A percentile compares a stretch with the other conserved stretches of the same genome.
Evolutionary conservation across 1,140 invertebrate genomes (phyloP).

Genomic region (Aphidius ervi): DNA sequence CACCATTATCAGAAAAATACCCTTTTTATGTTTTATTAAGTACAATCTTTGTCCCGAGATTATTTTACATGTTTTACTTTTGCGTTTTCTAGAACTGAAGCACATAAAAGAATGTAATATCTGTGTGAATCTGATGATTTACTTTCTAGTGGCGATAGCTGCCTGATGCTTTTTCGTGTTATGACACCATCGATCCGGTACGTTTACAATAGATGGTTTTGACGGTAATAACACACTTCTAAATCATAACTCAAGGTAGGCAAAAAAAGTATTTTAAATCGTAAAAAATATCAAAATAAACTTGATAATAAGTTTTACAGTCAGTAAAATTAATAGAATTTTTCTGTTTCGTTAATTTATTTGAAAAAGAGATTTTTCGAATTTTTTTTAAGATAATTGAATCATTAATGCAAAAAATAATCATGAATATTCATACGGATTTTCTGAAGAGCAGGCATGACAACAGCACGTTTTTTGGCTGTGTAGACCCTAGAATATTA

Average conservation of each 20-base stretch:
- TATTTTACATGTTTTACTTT: background rate
- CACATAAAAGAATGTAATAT: constrained; percentile 1
- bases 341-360: too few species aligned
- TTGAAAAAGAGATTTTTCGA: too few species aligned
- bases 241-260: too few species aligned
- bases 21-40: background rate
- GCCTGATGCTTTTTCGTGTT: constrained; percentile 38
- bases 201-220: constrained; percentile 26
- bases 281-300: too few species aligned
- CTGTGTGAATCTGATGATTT: background rate
- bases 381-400: too few species aligned
- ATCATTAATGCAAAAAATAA: too few species aligned
- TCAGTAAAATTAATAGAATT: too few species aligned
- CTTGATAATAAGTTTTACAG: too few species aligned
- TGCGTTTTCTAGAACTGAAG: background rate
- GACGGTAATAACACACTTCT: constrained; percentile 17
- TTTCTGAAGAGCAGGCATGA: too few species aligned
- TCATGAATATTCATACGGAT: too few species aligned
- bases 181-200: constrained; percentile 47
- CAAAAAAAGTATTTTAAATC: too few species aligned
- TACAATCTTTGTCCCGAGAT: background rate
- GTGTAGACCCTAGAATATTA: constrained; percentile 34
- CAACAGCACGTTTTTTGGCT: constrained; percentile 17
- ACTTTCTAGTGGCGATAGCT: constrained; percentile 29
- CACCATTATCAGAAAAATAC: background rate